These are phyloP conservation scores for Lamproptera curius DNA, from an alignment of 2,888 invertebrate genomes.

Conservation along the genomic window DNA sequence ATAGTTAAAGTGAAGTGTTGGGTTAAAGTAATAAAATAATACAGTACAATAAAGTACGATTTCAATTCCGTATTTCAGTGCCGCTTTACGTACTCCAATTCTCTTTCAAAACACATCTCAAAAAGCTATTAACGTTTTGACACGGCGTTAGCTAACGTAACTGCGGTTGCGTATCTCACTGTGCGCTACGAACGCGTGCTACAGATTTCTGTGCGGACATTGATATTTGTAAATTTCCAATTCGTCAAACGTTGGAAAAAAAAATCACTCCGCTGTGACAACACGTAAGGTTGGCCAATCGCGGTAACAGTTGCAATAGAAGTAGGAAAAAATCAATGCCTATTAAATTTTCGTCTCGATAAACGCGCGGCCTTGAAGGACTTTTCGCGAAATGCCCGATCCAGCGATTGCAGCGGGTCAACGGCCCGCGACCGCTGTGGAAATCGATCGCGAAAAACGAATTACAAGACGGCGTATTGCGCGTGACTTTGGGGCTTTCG, in stretches of 20 bases:
- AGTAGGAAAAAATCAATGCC: conserved; percentile 39
- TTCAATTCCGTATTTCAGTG: no score
- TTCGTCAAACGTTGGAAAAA: conserved; percentile 13
- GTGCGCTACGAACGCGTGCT: conserved; percentile 2
- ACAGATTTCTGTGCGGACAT: conserved; percentile 12
- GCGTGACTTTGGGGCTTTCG: conserved; percentile 41
- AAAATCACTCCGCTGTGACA: conserved; percentile 17
- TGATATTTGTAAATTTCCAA: conserved; percentile 18
- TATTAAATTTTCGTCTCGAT: conserved; percentile 67
- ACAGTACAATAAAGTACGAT: no score
- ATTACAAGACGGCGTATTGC: conserved; percentile 43
- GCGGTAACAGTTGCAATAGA: conserved; percentile 43
- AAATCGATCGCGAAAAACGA: conserved; percentile 31
- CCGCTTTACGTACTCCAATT: not conserved
- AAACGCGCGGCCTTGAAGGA: conserved; percentile 57
- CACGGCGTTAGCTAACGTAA: conserved; percentile 1
- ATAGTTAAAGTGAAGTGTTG: no score
- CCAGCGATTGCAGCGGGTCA: conserved; percentile 51
- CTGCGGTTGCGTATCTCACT: not conserved
- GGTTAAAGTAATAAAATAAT: no score
- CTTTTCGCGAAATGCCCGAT: conserved; percentile 57
- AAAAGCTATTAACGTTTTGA: conserved; percentile 2
- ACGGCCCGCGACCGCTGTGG: conserved; percentile 43
- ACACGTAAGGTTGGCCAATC: conserved; percentile 55
- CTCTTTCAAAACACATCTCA: not conserved